Evolutionary conservation across 2,888 invertebrate species (phyloP).

Genomic region (Agriopis aurantiaria): DNA sequence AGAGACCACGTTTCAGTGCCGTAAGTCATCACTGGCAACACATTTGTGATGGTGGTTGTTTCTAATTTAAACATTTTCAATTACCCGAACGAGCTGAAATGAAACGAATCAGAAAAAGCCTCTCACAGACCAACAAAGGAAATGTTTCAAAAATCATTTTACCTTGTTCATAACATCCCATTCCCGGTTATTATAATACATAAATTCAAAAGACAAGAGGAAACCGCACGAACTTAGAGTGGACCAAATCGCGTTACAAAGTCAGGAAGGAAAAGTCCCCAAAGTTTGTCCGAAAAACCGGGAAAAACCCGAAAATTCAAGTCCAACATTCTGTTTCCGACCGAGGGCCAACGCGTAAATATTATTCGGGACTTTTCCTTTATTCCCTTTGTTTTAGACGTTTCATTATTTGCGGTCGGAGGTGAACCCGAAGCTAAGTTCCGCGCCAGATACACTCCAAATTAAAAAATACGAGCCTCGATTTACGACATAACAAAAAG

Average conservation of each 20-base stretch:
- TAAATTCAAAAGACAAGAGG: constrained; percentile 74
- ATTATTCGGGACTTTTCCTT: constrained; percentile 78
- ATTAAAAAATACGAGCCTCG: constrained; percentile 48
- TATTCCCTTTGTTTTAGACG: constrained; percentile 79
- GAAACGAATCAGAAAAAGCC: constrained; percentile 38
- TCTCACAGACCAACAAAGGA: constrained; percentile 47
- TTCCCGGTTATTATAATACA: constrained; percentile 68
- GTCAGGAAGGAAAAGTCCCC: constrained; percentile 79
- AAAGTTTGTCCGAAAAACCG: constrained; percentile 73
- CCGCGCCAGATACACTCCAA: constrained; percentile 44
- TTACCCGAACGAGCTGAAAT: constrained; percentile 31
- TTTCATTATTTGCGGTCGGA: constrained; percentile 74
- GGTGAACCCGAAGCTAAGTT: constrained; percentile 47
- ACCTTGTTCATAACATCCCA: constrained; percentile 68
- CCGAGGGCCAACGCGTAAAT: constrained; percentile 71
- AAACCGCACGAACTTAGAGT: constrained; percentile 72
- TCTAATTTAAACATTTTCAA: constrained; percentile 34
- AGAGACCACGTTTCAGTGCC: too few species aligned
- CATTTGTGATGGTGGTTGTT: constrained; percentile 26
- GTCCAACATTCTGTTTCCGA: constrained; percentile 76
- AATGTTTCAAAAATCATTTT: constrained; percentile 62
- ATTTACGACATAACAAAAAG: constrained; percentile 51
- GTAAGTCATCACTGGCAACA: too few species aligned
- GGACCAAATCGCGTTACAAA: constrained; percentile 74
- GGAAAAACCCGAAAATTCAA: constrained; percentile 77